Conservation (phyloP, 2,113 vertebrate species). For the Shinisaurus crocodilurus region DNA sequence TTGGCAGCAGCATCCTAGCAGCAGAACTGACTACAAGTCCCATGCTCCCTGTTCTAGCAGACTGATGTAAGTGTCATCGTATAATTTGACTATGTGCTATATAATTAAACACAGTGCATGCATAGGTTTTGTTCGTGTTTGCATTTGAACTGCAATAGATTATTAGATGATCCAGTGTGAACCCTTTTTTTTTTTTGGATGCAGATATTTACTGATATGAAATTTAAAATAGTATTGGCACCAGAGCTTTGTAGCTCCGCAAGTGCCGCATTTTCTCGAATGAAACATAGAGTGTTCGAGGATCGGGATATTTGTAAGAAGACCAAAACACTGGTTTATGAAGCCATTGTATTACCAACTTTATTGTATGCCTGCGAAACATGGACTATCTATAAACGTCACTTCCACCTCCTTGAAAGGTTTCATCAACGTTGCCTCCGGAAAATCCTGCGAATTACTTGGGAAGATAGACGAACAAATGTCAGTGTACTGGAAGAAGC, state of each 20-base stretch:
- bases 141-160: neutral
- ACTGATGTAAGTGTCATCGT: neutral
- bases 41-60: neutral
- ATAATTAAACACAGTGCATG: neutral
- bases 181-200: neutral
- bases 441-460: too few relatives aligned
- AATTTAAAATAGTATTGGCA: neutral
- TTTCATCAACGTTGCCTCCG: too few relatives aligned
- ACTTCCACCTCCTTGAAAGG: too few relatives aligned
- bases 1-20: neutral
- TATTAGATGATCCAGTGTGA: neutral
- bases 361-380: too few relatives aligned
- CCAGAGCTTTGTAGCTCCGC: neutral
- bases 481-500: too few relatives aligned
- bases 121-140: neutral
- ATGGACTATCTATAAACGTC: too few relatives aligned
- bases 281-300: too few relatives aligned
- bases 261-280: too few relatives aligned
- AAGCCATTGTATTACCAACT: too few relatives aligned
- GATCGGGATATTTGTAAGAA: too few relatives aligned
- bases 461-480: too few relatives aligned
- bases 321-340: too few relatives aligned
- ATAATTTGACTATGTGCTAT: neutral
- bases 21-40: neutral
- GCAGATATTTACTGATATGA: neutral